Evolutionary conservation across 1,140 invertebrate genomes (phyloP).

Genomic region (Drosophila insularis): DNA sequence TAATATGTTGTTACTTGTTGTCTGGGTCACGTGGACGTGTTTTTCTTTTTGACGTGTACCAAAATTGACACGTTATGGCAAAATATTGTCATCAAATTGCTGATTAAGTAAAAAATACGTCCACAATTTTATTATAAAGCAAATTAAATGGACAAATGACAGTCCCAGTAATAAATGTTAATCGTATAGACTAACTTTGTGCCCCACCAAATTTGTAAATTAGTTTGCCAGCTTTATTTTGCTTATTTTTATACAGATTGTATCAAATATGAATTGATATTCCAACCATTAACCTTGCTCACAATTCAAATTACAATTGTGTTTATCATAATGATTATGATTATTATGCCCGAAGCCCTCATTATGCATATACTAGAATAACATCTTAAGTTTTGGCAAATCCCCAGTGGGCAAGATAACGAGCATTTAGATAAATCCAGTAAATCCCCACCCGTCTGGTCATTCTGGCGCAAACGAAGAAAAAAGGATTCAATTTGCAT

Average conservation of each 20-base stretch:
- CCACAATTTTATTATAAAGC: no score
- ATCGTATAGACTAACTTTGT: no score
- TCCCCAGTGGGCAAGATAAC: constrained; percentile 13
- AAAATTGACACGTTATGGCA: constrained; percentile 34
- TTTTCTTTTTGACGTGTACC: constrained; percentile 39
- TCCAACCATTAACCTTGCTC: background rate
- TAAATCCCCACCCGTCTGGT: constrained; percentile 22
- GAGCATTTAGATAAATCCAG: constrained; percentile 26
- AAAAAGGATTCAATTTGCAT: constrained; percentile 64
- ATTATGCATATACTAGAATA: constrained; percentile 16
- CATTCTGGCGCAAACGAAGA: constrained; percentile 27
- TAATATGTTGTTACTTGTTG: background rate
- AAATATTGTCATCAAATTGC: background rate
- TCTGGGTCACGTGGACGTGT: constrained; percentile 40
- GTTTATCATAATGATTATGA: constrained; percentile 7
- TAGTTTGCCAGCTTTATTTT: no score
- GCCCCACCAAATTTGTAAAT: no score
- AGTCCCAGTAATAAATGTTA: no score
- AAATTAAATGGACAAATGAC: no score
- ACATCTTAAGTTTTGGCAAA: constrained; percentile 33
- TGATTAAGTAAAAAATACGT: background rate
- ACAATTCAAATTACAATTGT: constrained; percentile 9
- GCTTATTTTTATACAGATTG: background rate
- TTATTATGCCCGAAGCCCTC: constrained; percentile 27
- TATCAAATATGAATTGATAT: background rate